phyloP scores from a whole-genome alignment of 2,888 invertebrate species.

The Mallateleia sp. region DNA sequence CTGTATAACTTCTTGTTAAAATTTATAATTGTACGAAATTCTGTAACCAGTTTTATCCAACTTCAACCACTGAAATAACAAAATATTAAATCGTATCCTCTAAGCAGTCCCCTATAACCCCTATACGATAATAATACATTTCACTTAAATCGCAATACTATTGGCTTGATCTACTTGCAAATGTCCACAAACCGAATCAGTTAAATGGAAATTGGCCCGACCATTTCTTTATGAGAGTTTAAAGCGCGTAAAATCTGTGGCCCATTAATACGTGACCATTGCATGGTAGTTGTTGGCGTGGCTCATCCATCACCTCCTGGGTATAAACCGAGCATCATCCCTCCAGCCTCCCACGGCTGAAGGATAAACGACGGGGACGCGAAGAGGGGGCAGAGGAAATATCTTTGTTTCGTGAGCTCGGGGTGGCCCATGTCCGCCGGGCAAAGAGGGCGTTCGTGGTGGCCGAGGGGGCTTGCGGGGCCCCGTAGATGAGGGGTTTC shows the following conservation, averaged over 20 bases:
- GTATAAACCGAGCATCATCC: conserved; percentile 74
- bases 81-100: too few relatives aligned
- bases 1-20: too few relatives aligned
- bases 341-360: conserved; percentile 59
- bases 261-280: conserved; percentile 86
- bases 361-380: conserved; percentile 52
- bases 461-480: conserved; percentile 82
- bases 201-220: conserved; percentile 82
- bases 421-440: conserved; percentile 87
- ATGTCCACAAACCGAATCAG: conserved; percentile 38
- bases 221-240: conserved; percentile 83
- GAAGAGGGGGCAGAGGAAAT: conserved; percentile 58
- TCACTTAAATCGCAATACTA: too few relatives aligned
- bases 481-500: conserved; percentile 89
- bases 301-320: conserved; percentile 87
- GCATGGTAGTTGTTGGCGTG: conserved; percentile 81
- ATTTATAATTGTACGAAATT: too few relatives aligned
- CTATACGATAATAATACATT: too few relatives aligned
- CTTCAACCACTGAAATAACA: too few relatives aligned
- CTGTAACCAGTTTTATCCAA: too few relatives aligned
- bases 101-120: too few relatives aligned
- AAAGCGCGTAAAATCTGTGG: conserved; percentile 88
- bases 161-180: conserved; percentile 49
- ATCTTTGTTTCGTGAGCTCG: conserved; percentile 83
- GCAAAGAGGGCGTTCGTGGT: conserved; percentile 69